Base-by-base conservation (phyloP, 2,888 invertebrate genomes). In the Drosophila kuntzei region DNA sequence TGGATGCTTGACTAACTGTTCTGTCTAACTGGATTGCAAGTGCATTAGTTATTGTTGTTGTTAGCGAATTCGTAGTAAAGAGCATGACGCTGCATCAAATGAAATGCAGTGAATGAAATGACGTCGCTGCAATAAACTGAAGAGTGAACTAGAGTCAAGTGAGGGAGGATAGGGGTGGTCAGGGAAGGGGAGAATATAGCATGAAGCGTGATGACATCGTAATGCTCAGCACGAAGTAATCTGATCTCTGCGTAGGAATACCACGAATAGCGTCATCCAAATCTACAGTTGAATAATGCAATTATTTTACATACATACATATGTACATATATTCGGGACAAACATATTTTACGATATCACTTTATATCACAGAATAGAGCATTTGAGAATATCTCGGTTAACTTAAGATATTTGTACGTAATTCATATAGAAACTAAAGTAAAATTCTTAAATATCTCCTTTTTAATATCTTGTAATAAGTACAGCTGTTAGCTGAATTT, bases 71-170 rank as follows among this genome's bases (percentile, higher is more conserved):
- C 65, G 82, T 83, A 88, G 82, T 83, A 83, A 83, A 66, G 74
- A 86, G 74, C 84, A 80, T 83, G 89, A 83, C 87, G 76, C 68
- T 82, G 80, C 83, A 67, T 68, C 54, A 63, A 75, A 55, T 50
- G 55, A 55, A 68, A 64, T 59, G 64, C 63, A 79, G 76, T 86
- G 88, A 81, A 85, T 87, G 80, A 86, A 88, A 73, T 82, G 87
- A 87, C 80, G 80, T 81, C 67, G 80, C 81, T 66, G 61, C 65
- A 57, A 29, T 41, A 47, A 46, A 59, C 41, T 20, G 29, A n/a
- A 39, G 41, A 32, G 34, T 41, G 37, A 22, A 12, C 20, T 25
- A 16, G 46, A 44, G 27, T 22, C 14, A 25, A 18, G 27, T 14
- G 27, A 1, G 16, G 16, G 9, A 20, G 14, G 1, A 11, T 14